phyloP scores from a whole-genome alignment of 2,888 invertebrate genomes.

The Conomelus anceps region DNA sequence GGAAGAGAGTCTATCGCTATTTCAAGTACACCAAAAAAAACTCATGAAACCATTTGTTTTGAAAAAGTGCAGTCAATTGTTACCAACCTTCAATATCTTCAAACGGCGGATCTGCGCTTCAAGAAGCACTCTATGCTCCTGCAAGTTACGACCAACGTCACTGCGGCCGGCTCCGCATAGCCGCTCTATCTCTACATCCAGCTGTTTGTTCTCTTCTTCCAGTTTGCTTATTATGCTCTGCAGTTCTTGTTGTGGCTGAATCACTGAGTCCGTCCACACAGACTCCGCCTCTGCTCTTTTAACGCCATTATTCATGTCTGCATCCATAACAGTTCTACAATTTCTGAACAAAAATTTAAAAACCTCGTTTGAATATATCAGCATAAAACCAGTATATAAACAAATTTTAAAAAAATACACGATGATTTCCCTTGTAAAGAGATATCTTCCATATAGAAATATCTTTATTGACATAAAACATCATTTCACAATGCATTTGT shows the following conservation, averaged over 20 bases:
- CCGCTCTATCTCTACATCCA: conserved; percentile 40
- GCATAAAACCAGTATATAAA: too few relatives aligned
- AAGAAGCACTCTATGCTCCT: conserved; percentile 56
- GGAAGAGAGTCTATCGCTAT: too few relatives aligned
- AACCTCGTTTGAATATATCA: not conserved
- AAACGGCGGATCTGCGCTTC: conserved; percentile 59
- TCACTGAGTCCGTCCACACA: not conserved
- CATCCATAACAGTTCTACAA: conserved; percentile 3
- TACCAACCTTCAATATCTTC: conserved; percentile 56
- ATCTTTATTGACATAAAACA: too few relatives aligned
- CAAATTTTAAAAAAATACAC: too few relatives aligned
- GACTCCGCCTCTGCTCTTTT: not conserved
- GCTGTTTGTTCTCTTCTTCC: conserved; percentile 50
- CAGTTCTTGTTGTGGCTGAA: conserved; percentile 45
- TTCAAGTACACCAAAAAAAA: not conserved
- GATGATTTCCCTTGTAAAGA: too few relatives aligned
- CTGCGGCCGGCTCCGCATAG: conserved; percentile 40
- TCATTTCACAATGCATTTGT: too few relatives aligned
- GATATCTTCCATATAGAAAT: too few relatives aligned
- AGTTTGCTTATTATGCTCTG: conserved; percentile 64
- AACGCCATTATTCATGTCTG: not conserved
- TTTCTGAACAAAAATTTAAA: conserved; percentile 2
- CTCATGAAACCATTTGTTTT: not conserved
- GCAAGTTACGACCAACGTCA: conserved; percentile 43
- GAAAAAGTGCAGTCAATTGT: not conserved